phyloP scores from a whole-genome alignment of 2,888 invertebrate species.

The Drosophila yooni region DNA sequence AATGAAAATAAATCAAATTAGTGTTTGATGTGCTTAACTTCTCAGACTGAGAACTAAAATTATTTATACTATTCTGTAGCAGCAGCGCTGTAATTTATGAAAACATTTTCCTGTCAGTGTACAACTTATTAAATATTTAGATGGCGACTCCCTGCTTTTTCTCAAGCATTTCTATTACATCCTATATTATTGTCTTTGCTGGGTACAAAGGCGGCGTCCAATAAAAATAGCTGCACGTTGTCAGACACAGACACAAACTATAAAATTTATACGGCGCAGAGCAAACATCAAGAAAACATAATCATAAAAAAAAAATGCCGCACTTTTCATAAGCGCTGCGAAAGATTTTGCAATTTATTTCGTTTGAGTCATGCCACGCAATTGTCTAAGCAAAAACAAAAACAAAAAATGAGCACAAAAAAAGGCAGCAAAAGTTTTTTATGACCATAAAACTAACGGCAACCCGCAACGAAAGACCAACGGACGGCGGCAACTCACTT shows the following conservation, averaged over 20 bases:
- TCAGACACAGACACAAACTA: conserved; percentile 50
- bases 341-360: conserved; percentile 80
- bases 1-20: background rate
- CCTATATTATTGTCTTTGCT: conserved; percentile 27
- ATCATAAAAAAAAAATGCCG: conserved; percentile 72
- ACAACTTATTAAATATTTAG: conserved; percentile 67
- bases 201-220: conserved; percentile 46
- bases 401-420: conserved; percentile 4
- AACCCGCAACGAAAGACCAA: conserved; percentile 30
- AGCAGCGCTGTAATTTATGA: background rate
- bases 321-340: conserved; percentile 65
- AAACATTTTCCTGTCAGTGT: background rate
- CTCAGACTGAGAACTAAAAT: background rate
- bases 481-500: conserved; percentile 41
- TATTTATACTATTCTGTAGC: background rate
- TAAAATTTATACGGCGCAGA: conserved; percentile 52
- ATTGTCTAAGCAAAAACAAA: conserved; percentile 54
- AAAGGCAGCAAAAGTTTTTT: conserved; percentile 47
- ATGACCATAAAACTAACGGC: conserved; percentile 69
- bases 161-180: conserved; percentile 16
- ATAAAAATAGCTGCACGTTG: conserved; percentile 72
- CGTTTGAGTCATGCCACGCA: conserved; percentile 72
- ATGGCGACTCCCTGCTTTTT: conserved; percentile 15
- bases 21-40: background rate
- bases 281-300: conserved; percentile 51